Evolutionary conservation across 2,797 vertebrate genomes (phyloP), one percentile per base, ranked within the genome.

Genomic region (Eulemur rubriventer): DNA sequence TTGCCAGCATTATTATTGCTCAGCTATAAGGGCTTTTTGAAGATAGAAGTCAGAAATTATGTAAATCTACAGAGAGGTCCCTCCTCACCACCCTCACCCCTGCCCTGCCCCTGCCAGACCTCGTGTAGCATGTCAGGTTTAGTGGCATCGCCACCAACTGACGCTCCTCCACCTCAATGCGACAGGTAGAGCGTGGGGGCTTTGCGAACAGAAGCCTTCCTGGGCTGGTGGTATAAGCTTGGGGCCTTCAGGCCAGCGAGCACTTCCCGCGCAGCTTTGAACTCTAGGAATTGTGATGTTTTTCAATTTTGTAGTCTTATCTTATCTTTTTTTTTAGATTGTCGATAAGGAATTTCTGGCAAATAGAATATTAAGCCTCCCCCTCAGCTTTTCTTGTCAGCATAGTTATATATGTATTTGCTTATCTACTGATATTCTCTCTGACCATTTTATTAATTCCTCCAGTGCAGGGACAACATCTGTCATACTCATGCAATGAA

Each of bases 181-280:
- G 16, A 38, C 26, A 20, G 0, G 33, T 46, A 13, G 30, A 46
- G 33, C 9, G 7, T 1, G 6, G 9, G 33, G 50, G 0, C 55
- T 6, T n/a, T 28, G 28, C 28, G 26, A 65, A 22, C 12, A 6
- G 10, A 20, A 67, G 22, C 8, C 33, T 26, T 67, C 26, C 16
- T 4, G 43, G 16, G 4, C 43, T n/a, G n/a, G 65, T 22, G 43
- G 28, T 17, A 8, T 18, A 13, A 4, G 28, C 14, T 14, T 26
- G 18, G 55, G 26, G 13, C 20, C n/a, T 61, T 20, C 17, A 0
- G 35, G 2, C 10, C 0, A 3, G 20, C 3, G 59, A 65, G 59
- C 24, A 12, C 16, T 16, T 73, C 35, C 57, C 30, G 9, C 0
- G 0, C 28, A n/a, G 11, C 16, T 43, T 59, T 28, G 73, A 57